A percentile compares a stretch with the other conserved stretches of the same genome.
phyloP scores from a whole-genome alignment of 1,140 invertebrate genomes.

The Pogonomyrmex barbatus region DNA sequence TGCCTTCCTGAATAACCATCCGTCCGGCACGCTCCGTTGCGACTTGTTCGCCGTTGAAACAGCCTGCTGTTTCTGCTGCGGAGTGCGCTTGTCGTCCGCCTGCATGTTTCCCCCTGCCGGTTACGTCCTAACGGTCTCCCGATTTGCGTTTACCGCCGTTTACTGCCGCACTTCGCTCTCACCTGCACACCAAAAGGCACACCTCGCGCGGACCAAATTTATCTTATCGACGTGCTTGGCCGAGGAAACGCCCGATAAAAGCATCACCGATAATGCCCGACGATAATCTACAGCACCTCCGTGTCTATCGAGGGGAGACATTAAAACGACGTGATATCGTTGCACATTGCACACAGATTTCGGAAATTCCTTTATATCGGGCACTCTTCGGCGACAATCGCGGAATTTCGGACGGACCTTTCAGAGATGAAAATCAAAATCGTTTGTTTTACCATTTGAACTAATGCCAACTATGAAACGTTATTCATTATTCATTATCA shows the following conservation, averaged over 20 bases:
- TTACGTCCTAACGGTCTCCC: conserved; percentile 9
- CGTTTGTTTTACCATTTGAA: neutral
- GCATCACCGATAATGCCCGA: conserved; percentile 25
- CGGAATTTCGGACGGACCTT: neutral
- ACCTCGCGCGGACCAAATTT: conserved; percentile 2
- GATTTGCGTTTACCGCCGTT: neutral
- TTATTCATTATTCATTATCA: neutral
- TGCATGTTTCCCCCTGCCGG: conserved; percentile 20
- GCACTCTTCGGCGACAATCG: neutral
- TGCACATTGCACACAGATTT: neutral
- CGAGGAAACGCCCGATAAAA: conserved; percentile 42
- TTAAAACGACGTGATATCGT: neutral
- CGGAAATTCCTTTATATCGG: neutral
- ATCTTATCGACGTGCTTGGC: conserved; percentile 39
- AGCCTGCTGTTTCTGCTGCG: conserved; percentile 11
- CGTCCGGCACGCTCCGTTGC: conserved; percentile 57
- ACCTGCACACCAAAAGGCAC: neutral
- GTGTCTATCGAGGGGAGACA: neutral
- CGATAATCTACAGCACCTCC: conserved; percentile 30
- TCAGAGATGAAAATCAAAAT: neutral
- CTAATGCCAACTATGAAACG: neutral
- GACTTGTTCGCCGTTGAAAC: conserved; percentile 2
- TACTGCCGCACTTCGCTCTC: neutral
- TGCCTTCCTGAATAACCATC: conserved; percentile 61
- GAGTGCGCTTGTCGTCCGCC: conserved; percentile 25